Base-by-base conservation (phyloP, 2,113 vertebrate species). In the Gnathonemus longibarbis region DNA sequence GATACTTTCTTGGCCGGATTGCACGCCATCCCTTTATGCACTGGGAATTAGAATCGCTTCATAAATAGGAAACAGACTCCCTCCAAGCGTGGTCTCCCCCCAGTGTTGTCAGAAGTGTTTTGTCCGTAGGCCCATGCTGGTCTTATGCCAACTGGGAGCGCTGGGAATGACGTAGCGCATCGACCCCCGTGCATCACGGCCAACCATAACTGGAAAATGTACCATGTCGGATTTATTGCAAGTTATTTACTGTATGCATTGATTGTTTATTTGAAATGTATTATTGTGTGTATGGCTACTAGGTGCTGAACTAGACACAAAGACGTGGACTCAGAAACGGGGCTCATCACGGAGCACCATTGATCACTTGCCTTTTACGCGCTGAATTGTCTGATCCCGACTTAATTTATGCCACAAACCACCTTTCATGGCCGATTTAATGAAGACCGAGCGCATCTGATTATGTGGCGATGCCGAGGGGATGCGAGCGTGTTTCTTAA, bases 381-480 rank as follows among this genome's bases (percentile, higher is more conserved):
- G 13, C 74, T 42, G 74, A 42, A 80, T 80, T 80, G 74, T 80
- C 74, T 42, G 74, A 80, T 42, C 31, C 35, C 11, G 74, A 80
- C 74, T 80, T 80, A 80, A 80, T 80, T 80, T 80, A 80, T 80
- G 74, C 74, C 74, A 80, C 74, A 80, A 19, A 80, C 74, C 74
- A 42, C 17, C 74, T 80, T 70, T 80, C 74, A 80, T 80, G 74
- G 35, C 15, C 35, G 74, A 80, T 80, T 80, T 80, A 80, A 80
- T 80, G 74, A 80, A 80, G 74, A 80, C 74, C 35, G 74, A 39
- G 74, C 74, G 74, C 35, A 80, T 80, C 35, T 80, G 74, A 80
- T 80, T 80, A 80, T 80, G 74, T 80, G 74, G 35, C 17, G 15
- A 42, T 42, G 31, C 74, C 4, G 74, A 10, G 13, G 35, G 17